Base-by-base conservation (phyloP, 2,113 vertebrate species). In the Zapornia atra region DNA sequence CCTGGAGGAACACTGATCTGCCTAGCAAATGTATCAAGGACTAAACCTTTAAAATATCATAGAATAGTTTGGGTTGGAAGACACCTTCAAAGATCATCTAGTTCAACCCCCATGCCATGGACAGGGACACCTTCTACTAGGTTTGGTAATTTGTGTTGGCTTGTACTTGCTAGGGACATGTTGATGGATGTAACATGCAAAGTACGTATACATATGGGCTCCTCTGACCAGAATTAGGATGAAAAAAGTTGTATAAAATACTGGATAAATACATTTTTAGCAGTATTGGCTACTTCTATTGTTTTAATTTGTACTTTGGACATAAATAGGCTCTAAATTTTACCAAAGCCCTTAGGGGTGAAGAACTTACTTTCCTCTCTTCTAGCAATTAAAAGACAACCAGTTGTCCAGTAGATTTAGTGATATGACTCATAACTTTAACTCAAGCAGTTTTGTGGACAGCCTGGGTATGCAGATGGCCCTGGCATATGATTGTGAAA, bases 391-490 rank as follows among this genome's bases (percentile, higher is more conserved):
- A 48, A 91, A 95, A 86, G 72, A 63, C 68, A 90, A 64, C 15
- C 2, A 3, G 36, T 94, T 78, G 88, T 51, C 85, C 82, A 22
- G 75, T 88, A 81, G 68, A 42, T 93, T 51, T 54, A 63, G 57
- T 54, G 59, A 66, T 85, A n/a, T 3, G 33, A 96, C 42, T 83
- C 56, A 87, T 68, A 92, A 88, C 85, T 93, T 96, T 63, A 92
- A 72, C 34, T 88, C 51, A 75, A 51, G 46, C 75, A 73, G 42
- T 88, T 94, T 79, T 93, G 88, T 75, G 90, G 92, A 82, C 92
- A 95, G 82, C 51, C 92, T 60, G 69, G 71, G 68, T 79, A 68
- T 60, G 71, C 94, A 96, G 94, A 96, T 97, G 95, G 92, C 83
- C 84, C 48, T 95, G 86, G 93, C 94, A 94, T 92, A 91, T 36